phyloP scores from a whole-genome alignment of 1,140 invertebrate genomes.

The Maniola jurtina region DNA sequence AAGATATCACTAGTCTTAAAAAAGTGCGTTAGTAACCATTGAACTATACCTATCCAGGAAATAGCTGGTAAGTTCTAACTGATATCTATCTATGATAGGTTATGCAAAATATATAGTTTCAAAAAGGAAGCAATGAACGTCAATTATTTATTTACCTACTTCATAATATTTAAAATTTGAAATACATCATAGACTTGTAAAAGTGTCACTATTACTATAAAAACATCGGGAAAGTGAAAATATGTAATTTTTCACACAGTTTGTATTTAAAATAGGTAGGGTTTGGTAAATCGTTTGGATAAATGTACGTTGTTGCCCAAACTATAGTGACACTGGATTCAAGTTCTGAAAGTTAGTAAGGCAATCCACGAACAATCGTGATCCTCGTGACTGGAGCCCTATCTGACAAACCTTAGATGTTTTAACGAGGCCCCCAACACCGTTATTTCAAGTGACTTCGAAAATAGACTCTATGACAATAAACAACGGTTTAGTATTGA shows the following conservation, averaged over 20 bases:
- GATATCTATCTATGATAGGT: too few relatives aligned
- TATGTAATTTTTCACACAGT: background rate
- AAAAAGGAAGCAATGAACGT: background rate
- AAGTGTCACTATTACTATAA: background rate
- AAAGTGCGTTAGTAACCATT: too few relatives aligned
- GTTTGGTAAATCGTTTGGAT: background rate
- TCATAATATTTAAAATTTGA: too few relatives aligned
- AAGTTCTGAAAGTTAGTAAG: constrained; percentile 23
- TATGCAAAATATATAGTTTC: background rate
- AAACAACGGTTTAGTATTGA: background rate
- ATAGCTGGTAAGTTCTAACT: too few relatives aligned
- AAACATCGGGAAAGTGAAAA: background rate
- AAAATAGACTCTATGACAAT: constrained; percentile 23
- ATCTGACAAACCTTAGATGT: constrained; percentile 39
- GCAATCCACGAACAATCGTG: constrained; percentile 39
- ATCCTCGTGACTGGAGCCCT: constrained; percentile 41
- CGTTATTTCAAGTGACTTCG: constrained; percentile 17
- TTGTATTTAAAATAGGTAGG: background rate
- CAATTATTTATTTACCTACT: too few relatives aligned
- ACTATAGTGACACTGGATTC: constrained; percentile 15
- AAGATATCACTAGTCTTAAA: too few relatives aligned
- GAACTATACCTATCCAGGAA: too few relatives aligned
- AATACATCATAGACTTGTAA: background rate
- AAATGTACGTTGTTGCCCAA: constrained; percentile 9
- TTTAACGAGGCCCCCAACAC: constrained; percentile 37